Conservation (phyloP, 2,113 vertebrate genomes). For the Ariopsis seemanni region DNA sequence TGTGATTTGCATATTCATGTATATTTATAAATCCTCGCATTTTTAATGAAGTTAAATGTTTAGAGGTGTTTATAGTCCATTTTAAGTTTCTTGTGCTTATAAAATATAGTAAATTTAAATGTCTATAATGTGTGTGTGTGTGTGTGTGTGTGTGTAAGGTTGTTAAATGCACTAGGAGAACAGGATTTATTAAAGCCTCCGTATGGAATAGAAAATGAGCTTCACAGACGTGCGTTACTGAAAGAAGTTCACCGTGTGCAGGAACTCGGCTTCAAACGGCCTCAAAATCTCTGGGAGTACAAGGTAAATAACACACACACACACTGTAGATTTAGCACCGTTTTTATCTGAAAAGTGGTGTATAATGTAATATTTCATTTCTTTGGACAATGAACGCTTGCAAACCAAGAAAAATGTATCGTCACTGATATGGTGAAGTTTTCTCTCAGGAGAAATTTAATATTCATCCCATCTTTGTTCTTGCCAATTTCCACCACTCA, state of each 20-base stretch:
- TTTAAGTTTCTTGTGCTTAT: background rate
- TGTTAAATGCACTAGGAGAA: conserved; percentile 83
- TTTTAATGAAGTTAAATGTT: background rate
- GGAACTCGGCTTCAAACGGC: conserved; percentile 82
- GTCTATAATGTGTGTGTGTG: conserved; percentile 33
- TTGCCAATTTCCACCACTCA: too few species aligned
- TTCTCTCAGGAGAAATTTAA: too few species aligned
- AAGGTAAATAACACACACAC: conserved; percentile 72
- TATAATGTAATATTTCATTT: too few species aligned
- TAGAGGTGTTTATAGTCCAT: background rate
- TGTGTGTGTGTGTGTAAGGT: conserved; percentile 65
- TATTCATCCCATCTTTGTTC: too few species aligned
- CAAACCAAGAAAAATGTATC: too few species aligned
- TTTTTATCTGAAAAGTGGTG: too few species aligned
- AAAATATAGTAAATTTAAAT: background rate
- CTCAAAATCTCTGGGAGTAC: conserved; percentile 95
- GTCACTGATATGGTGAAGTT: too few species aligned
- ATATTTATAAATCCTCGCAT: background rate
- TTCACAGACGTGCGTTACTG: conserved; percentile 83
- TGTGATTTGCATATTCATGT: background rate
- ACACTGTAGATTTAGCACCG: background rate
- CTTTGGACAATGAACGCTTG: too few species aligned
- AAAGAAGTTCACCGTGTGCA: conserved; percentile 83
- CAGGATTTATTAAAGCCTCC: conserved; percentile 83
- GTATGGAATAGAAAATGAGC: conserved; percentile 79